These are phyloP conservation scores for Epicampocera succincta DNA, from an alignment of 2,888 invertebrate genomes.

Conservation along the genomic window DNA sequence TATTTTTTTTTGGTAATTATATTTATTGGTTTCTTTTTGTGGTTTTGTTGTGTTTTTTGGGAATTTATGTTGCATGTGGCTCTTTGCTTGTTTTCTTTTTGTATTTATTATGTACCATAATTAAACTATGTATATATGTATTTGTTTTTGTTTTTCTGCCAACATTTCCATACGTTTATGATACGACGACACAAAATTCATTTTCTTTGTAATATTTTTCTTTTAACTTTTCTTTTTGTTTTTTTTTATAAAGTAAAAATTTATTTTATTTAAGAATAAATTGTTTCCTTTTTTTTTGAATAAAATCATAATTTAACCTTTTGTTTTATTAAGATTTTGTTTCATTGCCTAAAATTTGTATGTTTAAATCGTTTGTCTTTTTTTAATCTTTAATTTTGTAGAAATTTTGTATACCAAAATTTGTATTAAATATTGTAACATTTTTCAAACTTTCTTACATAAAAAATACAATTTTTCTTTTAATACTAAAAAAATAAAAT, in stretches of 20 bases:
- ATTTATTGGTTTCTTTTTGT: constrained; percentile 52
- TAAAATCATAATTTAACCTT: constrained; percentile 59
- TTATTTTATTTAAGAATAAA: constrained; percentile 47
- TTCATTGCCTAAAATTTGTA: constrained; percentile 66
- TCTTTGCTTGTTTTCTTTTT: constrained; percentile 35
- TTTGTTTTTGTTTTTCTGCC: neutral
- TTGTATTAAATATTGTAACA: constrained; percentile 62
- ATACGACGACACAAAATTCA: constrained; percentile 56
- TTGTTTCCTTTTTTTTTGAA: constrained; percentile 48
- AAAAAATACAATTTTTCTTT: constrained; percentile 63
- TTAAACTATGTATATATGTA: constrained; percentile 59
- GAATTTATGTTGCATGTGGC: constrained; percentile 48
- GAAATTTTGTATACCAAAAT: constrained; percentile 70
- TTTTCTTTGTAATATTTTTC: constrained; percentile 18
- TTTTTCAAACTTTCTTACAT: constrained; percentile 65
- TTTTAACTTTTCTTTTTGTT: constrained; percentile 25
- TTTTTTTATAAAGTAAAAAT: constrained; percentile 57
- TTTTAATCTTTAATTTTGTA: constrained; percentile 58
- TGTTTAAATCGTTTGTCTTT: constrained; percentile 44
- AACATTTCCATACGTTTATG: constrained; percentile 58
- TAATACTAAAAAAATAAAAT: constrained; percentile 66
- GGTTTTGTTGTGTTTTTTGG: constrained; percentile 52
- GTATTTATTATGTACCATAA: constrained; percentile 59
- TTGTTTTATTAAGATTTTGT: constrained; percentile 50
- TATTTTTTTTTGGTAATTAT: constrained; percentile 40